Evolutionary conservation across 2,113 vertebrate species (phyloP).

Genomic region (Plecturocebus donacophilus): DNA sequence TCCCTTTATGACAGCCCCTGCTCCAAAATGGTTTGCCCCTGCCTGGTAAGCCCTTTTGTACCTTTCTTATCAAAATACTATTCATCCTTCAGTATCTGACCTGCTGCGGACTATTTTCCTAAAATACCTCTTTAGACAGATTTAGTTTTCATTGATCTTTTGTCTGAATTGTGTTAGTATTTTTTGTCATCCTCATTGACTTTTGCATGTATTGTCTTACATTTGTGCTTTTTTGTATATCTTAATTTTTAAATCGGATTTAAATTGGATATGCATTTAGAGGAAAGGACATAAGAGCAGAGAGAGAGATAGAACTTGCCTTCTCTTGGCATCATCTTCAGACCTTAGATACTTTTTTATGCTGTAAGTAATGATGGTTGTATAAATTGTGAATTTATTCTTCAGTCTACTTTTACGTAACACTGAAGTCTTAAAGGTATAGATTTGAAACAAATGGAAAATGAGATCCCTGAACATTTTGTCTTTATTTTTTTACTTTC

Average conservation of each 20-base stretch:
- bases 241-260: conserved; percentile 19
- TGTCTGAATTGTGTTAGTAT: neutral
- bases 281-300: neutral
- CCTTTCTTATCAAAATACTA: neutral
- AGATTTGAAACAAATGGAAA: conserved; percentile 40
- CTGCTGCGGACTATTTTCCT: neutral
- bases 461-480: neutral
- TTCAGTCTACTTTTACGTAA: neutral
- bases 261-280: conserved; percentile 12
- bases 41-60: neutral
- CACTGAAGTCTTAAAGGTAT: neutral
- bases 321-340: conserved; percentile 16
- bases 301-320: neutral
- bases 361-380: neutral
- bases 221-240: neutral
- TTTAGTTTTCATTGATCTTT: neutral
- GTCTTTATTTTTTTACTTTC: neutral
- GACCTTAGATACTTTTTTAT: neutral
- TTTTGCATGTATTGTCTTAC: neutral
- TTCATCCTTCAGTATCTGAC: neutral
- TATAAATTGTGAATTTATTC: neutral
- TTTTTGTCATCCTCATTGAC: neutral
- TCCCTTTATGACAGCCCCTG: neutral
- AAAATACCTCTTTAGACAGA: neutral
- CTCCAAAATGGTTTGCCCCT: neutral